phyloP scores from a whole-genome alignment of 2,888 invertebrate species.

The Cantharis nigra region DNA sequence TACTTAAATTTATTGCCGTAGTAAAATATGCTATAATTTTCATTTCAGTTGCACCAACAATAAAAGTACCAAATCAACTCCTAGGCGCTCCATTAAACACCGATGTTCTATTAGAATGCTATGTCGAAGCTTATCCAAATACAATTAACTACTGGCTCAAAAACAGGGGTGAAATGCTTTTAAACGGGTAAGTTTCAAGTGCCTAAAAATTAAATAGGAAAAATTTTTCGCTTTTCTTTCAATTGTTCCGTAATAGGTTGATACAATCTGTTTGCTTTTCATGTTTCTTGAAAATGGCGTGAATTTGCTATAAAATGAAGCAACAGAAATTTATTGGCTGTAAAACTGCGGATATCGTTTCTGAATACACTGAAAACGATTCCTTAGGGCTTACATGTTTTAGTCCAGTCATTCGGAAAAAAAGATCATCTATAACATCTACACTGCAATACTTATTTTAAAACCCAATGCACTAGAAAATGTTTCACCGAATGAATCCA shows the following conservation, averaged over 20 bases:
- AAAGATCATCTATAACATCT: constrained; percentile 2
- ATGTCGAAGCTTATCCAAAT: constrained; percentile 85
- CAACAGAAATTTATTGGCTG: constrained; percentile 19
- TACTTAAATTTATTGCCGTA: background rate
- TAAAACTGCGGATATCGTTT: constrained; percentile 16
- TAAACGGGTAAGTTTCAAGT: constrained; percentile 71
- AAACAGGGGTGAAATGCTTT: constrained; percentile 77
- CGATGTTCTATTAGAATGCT: constrained; percentile 84
- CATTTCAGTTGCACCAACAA: constrained; percentile 80
- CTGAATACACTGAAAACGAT: constrained; percentile 17
- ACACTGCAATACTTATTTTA: constrained; percentile 4
- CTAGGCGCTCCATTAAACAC: constrained; percentile 85
- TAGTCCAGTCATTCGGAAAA: constrained; percentile 9
- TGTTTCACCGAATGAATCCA: background rate
- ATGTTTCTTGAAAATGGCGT: constrained; percentile 1
- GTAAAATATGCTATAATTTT: constrained; percentile 3
- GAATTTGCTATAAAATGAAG: constrained; percentile 16
- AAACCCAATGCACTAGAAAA: background rate
- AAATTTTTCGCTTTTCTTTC: background rate
- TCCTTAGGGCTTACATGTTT: constrained; percentile 17
- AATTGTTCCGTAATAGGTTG: background rate
- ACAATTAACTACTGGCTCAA: constrained; percentile 82
- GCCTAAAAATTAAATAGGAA: background rate
- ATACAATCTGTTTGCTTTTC: constrained; percentile 3
- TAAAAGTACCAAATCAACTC: constrained; percentile 87